These are phyloP conservation scores for Toxotes chatareus DNA, from an alignment of 2,113 vertebrate genomes.

Conservation along the genomic window DNA sequence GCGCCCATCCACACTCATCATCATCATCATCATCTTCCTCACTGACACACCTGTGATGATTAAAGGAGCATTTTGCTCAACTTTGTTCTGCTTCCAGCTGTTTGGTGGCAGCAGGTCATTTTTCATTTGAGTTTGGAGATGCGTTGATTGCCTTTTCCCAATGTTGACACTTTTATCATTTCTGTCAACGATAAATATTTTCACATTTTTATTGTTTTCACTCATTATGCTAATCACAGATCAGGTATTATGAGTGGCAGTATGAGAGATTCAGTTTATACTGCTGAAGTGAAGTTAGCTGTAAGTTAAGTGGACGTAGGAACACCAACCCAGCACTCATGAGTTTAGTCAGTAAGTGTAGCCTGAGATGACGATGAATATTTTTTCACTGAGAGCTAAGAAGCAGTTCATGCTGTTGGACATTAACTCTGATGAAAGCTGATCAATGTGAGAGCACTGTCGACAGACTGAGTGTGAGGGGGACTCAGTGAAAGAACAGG, in stretches of 20 bases:
- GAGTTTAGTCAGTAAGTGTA: no score
- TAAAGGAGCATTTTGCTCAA: neutral
- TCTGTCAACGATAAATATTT: neutral
- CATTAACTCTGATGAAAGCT: no score
- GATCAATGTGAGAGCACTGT: no score
- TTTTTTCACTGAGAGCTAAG: no score
- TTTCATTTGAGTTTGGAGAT: neutral
- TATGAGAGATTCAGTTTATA: no score
- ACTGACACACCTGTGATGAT: constrained; percentile 31
- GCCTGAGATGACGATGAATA: no score
- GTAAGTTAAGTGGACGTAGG: neutral
- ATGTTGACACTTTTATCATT: no score
- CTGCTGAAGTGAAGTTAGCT: neutral
- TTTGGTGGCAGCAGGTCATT: neutral
- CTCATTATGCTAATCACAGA: neutral
- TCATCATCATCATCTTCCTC: constrained; percentile 22
- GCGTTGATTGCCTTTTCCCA: neutral
- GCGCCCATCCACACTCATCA: constrained; percentile 49
- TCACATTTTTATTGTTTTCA: neutral
- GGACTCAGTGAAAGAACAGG: no score
- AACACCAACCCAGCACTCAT: neutral
- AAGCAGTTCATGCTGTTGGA: no score
- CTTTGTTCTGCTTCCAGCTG: neutral
- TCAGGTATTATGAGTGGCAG: neutral
- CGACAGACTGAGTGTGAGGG: no score